phyloP scores from a whole-genome alignment of 2,113 vertebrate species.

The Onychostoma macrolepis region DNA sequence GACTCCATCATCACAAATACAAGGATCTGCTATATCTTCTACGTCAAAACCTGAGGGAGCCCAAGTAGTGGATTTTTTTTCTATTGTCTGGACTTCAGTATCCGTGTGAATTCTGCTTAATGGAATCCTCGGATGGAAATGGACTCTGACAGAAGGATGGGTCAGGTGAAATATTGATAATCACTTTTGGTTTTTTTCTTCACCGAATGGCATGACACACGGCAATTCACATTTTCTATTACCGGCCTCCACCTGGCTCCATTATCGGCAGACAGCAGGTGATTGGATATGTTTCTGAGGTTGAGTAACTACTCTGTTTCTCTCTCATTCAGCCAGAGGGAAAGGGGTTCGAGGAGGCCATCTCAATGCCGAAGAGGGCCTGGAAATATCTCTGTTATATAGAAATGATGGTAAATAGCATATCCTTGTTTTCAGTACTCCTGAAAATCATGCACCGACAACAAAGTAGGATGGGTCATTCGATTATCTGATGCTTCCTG shows the following conservation, averaged over 20 bases:
- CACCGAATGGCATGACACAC: constrained; percentile 43
- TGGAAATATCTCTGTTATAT: constrained; percentile 39
- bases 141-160: constrained; percentile 56
- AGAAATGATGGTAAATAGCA: constrained; percentile 43
- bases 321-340: constrained; percentile 35
- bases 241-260: constrained; percentile 58
- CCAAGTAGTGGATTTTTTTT: constrained; percentile 35
- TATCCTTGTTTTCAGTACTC: constrained; percentile 26
- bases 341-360: constrained; percentile 36
- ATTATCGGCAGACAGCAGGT: constrained; percentile 59
- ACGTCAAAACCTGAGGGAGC: constrained; percentile 38
- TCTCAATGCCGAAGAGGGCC: constrained; percentile 37
- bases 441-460: constrained; percentile 13
- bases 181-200: constrained; percentile 56
- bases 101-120: constrained; percentile 51
- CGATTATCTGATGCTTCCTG: constrained; percentile 38
- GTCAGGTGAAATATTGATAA: constrained; percentile 59
- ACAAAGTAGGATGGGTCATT: constrained; percentile 41
- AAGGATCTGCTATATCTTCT: constrained; percentile 15
- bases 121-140: constrained; percentile 60
- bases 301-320: constrained; percentile 53
- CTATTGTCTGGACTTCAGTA: constrained; percentile 45
- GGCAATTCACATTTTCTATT: constrained; percentile 63
- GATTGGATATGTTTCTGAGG: constrained; percentile 56
- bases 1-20: constrained; percentile 35